Evolutionary conservation across 2,888 invertebrate genomes (phyloP).

Genomic region (Latrodectus hesperus): DNA sequence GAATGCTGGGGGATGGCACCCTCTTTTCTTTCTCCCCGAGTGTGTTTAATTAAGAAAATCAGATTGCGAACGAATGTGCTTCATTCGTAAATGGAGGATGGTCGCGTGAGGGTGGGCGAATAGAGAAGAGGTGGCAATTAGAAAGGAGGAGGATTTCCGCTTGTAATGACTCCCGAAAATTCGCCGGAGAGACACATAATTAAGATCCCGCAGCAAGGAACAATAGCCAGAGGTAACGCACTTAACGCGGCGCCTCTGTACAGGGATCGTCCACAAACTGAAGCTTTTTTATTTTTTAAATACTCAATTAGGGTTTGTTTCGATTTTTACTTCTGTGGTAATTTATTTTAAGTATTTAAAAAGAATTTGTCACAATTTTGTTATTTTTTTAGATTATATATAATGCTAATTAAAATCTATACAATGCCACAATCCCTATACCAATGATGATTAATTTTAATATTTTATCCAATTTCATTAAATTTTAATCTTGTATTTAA

Average conservation of each 20-base stretch:
- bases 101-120: background rate
- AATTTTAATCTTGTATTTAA: too few species aligned
- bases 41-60: conserved; percentile 69
- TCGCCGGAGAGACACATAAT: conserved; percentile 69
- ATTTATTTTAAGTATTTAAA: too few species aligned
- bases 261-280: conserved; percentile 40
- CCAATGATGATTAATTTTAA: too few species aligned
- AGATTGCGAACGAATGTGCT: conserved; percentile 60
- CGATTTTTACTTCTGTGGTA: too few species aligned
- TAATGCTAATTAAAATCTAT: too few species aligned
- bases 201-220: conserved; percentile 68
- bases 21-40: conserved; percentile 48
- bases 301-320: background rate
- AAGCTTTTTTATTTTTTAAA: background rate
- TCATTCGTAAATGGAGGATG: conserved; percentile 32
- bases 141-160: conserved; percentile 69
- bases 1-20: conserved; percentile 19
- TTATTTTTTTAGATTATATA: too few species aligned
- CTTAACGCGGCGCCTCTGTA: conserved; percentile 42
- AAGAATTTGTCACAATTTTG: too few species aligned
- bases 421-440: too few species aligned
- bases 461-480: too few species aligned
- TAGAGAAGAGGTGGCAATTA: conserved; percentile 59
- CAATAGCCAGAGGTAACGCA: conserved; percentile 69
- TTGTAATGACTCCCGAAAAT: conserved; percentile 69